A percentile compares a stretch with the other conserved stretches of the same genome.
phyloP scores from a whole-genome alignment of 2,888 invertebrate genomes.

The Aphrophora alni region DNA sequence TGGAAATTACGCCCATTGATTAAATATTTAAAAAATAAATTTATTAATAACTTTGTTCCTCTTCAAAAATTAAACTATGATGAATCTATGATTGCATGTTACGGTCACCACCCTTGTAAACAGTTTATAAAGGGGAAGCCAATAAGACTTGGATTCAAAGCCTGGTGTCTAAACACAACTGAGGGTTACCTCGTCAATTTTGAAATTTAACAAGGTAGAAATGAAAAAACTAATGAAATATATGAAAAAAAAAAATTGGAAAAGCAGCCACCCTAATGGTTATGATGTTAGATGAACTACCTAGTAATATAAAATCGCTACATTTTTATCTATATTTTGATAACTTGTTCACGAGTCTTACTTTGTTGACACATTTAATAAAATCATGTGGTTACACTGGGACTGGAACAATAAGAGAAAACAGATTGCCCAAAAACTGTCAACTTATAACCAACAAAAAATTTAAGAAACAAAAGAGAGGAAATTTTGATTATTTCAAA shows the following conservation, averaged over 20 bases:
- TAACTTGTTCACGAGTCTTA: slow-evolving; percentile 48
- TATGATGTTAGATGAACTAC: slow-evolving; percentile 24
- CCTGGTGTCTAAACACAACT: slow-evolving; percentile 49
- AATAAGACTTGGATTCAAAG: neutral
- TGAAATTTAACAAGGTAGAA: slow-evolving; percentile 51
- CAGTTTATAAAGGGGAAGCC: no score
- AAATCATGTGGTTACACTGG: slow-evolving; percentile 43
- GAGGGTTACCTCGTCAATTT: slow-evolving; percentile 48
- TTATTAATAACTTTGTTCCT: slow-evolving; percentile 16
- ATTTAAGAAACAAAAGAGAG: neutral
- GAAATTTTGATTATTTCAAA: slow-evolving; percentile 4
- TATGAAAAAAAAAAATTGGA: slow-evolving; percentile 48
- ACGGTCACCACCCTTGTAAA: no score
- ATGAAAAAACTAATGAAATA: slow-evolving; percentile 31
- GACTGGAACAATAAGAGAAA: slow-evolving; percentile 49
- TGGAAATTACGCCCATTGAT: slow-evolving; percentile 49
- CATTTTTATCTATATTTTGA: slow-evolving; percentile 49
- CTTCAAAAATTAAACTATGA: slow-evolving; percentile 21
- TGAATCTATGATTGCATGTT: no score
- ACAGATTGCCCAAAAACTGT: slow-evolving; percentile 48
- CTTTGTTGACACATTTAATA: slow-evolving; percentile 43
- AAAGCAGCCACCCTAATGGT: slow-evolving; percentile 48
- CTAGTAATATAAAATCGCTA: slow-evolving; percentile 1
- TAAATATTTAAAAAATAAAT: neutral
- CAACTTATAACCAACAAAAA: neutral